Percentiles rank a stretch among this genome's conserved stretches.
These are phyloP conservation scores for Lasioglossum marginatum DNA, from an alignment of 2,888 invertebrate genomes.

Conservation along the genomic window DNA sequence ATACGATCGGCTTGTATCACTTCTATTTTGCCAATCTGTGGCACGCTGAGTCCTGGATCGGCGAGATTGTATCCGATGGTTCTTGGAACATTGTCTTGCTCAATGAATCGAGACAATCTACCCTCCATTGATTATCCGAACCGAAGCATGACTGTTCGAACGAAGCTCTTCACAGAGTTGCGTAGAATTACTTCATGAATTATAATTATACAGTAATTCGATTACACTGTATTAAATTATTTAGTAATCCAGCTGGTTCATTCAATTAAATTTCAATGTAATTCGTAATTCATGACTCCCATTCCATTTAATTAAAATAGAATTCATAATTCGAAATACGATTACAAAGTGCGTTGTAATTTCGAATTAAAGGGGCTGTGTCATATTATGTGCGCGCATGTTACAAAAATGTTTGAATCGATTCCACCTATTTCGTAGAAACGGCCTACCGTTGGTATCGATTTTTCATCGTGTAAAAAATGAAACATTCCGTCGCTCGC, in stretches of 20 bases:
- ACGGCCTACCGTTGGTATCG: not conserved
- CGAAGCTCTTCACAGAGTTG: not conserved
- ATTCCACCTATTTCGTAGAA: not conserved
- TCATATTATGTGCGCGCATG: no score
- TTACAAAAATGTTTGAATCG: no score
- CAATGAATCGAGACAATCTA: not conserved
- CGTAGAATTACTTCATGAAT: not conserved
- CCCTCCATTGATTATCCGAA: not conserved
- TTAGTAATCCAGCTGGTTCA: no score
- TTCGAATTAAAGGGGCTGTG: no score
- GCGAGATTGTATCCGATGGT: not conserved
- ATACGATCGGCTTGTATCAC: not conserved
- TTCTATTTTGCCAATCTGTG: constrained; percentile 1
- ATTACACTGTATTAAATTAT: no score
- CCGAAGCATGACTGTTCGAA: not conserved
- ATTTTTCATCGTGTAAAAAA: not conserved
- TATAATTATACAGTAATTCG: not conserved
- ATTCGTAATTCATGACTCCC: no score
- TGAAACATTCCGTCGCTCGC: not conserved
- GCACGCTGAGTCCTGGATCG: not conserved
- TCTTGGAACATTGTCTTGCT: not conserved
- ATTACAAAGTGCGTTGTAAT: no score
- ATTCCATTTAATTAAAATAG: no score
- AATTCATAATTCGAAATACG: no score
- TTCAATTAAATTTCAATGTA: no score